A percentile compares a stretch with the other conserved stretches of the same genome.
phyloP scores from a whole-genome alignment of 1,140 invertebrate species.

The Sitobion miscanthi region DNA sequence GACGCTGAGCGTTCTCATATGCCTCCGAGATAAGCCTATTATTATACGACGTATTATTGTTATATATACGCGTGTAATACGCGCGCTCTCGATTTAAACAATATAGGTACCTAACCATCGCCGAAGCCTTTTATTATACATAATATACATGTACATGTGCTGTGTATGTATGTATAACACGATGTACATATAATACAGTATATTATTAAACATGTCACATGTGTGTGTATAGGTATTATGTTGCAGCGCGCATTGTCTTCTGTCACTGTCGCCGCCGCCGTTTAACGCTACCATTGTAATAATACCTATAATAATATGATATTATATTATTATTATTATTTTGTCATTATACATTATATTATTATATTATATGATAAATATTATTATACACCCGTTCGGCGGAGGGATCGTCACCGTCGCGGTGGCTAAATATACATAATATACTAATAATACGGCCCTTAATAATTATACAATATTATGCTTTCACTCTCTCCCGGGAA shows the following conservation, averaged over 20 bases:
- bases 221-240: background rate
- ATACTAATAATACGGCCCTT: background rate
- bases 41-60: slow-evolving; percentile 22
- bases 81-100: background rate
- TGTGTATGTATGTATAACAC: too few relatives aligned
- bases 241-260: background rate
- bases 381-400: too few relatives aligned
- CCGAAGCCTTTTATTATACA: background rate
- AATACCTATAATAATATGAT: background rate
- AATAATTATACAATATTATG: too few relatives aligned
- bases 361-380: background rate
- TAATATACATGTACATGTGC: background rate
- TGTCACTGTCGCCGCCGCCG: background rate
- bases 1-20: background rate
- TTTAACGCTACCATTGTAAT: background rate
- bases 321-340: background rate
- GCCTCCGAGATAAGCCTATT: background rate
- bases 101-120: background rate
- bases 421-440: background rate
- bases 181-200: too few relatives aligned
- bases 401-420: background rate
- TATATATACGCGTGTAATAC: background rate
- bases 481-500: too few relatives aligned
- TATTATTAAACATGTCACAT: background rate
- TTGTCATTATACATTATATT: background rate